These are phyloP conservation scores for Misgurnus anguillicaudatus DNA, from an alignment of 2,113 vertebrate species.

Conservation along the genomic window DNA sequence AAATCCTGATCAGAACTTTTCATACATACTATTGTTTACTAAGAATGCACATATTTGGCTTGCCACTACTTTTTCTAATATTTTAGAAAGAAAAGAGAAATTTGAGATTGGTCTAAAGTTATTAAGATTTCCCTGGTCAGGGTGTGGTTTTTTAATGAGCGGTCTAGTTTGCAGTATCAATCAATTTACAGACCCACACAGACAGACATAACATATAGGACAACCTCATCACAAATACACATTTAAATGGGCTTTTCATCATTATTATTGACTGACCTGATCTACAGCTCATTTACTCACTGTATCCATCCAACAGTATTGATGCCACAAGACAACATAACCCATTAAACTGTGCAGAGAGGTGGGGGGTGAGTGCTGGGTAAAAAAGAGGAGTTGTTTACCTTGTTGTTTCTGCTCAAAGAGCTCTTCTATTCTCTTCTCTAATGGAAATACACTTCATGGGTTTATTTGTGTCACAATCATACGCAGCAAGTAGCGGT, in stretches of 20 bases:
- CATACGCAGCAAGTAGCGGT: constrained; percentile 2
- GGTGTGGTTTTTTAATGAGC: too few relatives aligned
- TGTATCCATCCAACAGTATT: background rate
- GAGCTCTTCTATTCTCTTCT: background rate
- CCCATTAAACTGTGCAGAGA: background rate
- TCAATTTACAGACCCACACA: background rate
- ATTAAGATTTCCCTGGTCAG: too few relatives aligned
- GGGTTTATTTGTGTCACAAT: constrained; percentile 2
- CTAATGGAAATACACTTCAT: background rate
- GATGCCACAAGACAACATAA: background rate
- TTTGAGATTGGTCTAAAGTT: too few relatives aligned
- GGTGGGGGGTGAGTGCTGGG: background rate
- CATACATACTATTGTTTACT: too few relatives aligned
- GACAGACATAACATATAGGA: background rate
- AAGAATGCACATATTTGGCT: too few relatives aligned
- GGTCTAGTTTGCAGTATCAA: too few relatives aligned
- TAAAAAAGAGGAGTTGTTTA: constrained; percentile 25
- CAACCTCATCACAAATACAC: background rate
- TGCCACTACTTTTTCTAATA: too few relatives aligned
- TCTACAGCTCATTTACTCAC: background rate
- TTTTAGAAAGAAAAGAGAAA: too few relatives aligned
- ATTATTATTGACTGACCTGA: too few relatives aligned
- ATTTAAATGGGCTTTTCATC: background rate
- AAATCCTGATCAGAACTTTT: too few relatives aligned
- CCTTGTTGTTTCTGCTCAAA: background rate